Percentiles rank a stretch among this genome's conserved stretches.
Conservation (phyloP, 2,113 vertebrate species). For the Chloebia gouldiae region DNA sequence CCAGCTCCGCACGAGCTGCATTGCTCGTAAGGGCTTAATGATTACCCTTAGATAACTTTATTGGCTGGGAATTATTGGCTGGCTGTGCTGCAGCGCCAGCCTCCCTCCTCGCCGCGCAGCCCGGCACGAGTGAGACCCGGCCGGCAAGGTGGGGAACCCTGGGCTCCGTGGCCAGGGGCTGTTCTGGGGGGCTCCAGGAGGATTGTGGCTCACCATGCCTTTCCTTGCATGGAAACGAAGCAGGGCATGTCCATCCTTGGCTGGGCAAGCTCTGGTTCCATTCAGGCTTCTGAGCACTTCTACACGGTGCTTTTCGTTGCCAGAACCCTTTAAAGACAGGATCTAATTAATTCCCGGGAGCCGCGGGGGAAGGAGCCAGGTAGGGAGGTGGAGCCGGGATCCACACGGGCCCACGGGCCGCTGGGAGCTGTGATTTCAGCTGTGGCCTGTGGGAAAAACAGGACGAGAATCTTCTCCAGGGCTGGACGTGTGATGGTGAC, state of each 20-base stretch:
- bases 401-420: accelerated
- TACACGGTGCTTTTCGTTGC: not conserved
- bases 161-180: accelerated
- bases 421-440: not conserved
- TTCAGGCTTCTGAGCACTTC: not conserved
- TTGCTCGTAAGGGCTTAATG: constrained; percentile 13
- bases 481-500: accelerated
- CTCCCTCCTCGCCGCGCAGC: not conserved
- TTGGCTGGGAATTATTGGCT: constrained; percentile 34
- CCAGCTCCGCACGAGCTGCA: not conserved
- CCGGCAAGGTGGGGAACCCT: accelerated
- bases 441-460: accelerated
- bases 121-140: not conserved
- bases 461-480: not conserved
- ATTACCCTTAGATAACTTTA: constrained; percentile 37
- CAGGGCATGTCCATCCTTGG: not conserved
- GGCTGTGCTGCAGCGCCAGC: not conserved
- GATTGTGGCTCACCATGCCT: not conserved
- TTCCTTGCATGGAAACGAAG: not conserved
- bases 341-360: not conserved
- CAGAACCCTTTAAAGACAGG: not conserved
- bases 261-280: not conserved
- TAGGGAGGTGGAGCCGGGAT: not conserved
- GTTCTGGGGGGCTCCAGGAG: not conserved
- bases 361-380: not conserved